phyloP scores from a whole-genome alignment of 1,140 invertebrate species.

The Drosophila yakuba region DNA sequence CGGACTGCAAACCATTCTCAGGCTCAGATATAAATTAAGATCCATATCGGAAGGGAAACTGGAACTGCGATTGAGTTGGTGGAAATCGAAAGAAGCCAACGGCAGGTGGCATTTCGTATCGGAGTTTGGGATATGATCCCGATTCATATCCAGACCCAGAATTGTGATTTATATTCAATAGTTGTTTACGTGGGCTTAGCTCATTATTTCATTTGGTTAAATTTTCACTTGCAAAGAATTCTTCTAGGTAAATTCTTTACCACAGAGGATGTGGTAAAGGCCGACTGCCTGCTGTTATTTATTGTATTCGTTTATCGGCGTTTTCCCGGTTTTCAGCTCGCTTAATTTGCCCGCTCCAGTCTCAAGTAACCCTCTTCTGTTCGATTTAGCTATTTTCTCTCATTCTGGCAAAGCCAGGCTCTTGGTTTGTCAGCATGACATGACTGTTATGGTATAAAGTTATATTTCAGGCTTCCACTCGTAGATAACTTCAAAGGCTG shows the following conservation, averaged over 20 bases:
- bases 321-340: slow-evolving; percentile 36
- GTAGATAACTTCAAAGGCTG: slow-evolving; percentile 51
- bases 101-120: slow-evolving; percentile 59
- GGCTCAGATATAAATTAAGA: slow-evolving; percentile 69
- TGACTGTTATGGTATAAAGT: slow-evolving; percentile 61
- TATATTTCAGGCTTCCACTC: slow-evolving; percentile 49
- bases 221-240: slow-evolving; percentile 15
- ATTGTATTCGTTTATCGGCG: slow-evolving; percentile 50
- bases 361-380: not conserved
- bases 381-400: not conserved
- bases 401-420: slow-evolving; percentile 4
- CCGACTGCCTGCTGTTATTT: slow-evolving; percentile 54
- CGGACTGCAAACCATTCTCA: slow-evolving; percentile 34
- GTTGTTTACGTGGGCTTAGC: slow-evolving; percentile 60
- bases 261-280: not conserved
- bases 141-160: slow-evolving; percentile 21
- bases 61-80: slow-evolving; percentile 28
- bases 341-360: slow-evolving; percentile 46
- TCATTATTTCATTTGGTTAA: slow-evolving; percentile 28
- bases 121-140: slow-evolving; percentile 8
- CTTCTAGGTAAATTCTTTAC: slow-evolving; percentile 1
- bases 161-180: slow-evolving; percentile 72
- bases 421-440: slow-evolving; percentile 54
- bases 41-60: slow-evolving; percentile 69
- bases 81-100: slow-evolving; percentile 21